Percentiles rank a stretch among this genome's conserved stretches.
Evolutionary conservation across 2,113 vertebrate species (phyloP).

Genomic region (Zeus faber): DNA sequence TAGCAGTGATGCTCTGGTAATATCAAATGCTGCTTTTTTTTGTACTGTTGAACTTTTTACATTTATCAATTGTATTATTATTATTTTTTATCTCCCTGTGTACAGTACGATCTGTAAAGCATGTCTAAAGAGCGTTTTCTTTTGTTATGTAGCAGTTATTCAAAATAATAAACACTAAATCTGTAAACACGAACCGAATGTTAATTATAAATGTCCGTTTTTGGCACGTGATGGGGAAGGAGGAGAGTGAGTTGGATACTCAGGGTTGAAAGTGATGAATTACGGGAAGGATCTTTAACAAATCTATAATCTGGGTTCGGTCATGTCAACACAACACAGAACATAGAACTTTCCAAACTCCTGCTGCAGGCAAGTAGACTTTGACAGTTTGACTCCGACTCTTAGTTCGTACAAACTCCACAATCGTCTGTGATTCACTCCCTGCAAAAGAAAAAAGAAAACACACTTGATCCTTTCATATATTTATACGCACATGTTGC

Average conservation of each 20-base stretch:
- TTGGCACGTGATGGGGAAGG: too few relatives aligned
- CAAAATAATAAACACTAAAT: conserved; percentile 70
- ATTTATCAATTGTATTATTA: conserved; percentile 44
- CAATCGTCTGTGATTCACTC: too few relatives aligned
- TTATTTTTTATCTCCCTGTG: conserved; percentile 50
- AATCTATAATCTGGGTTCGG: conserved; percentile 47
- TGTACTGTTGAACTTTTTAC: conserved; percentile 31
- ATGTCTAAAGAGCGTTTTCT: conserved; percentile 70
- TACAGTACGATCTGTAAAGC: conserved; percentile 79
- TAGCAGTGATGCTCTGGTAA: conserved; percentile 58
- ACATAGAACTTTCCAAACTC: too few relatives aligned
- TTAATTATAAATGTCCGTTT: not conserved
- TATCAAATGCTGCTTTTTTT: conserved; percentile 65
- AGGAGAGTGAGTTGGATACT: not conserved
- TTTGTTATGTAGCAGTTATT: conserved; percentile 69
- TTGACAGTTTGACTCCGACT: too few relatives aligned
- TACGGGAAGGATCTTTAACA: conserved; percentile 29
- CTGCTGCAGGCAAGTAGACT: too few relatives aligned
- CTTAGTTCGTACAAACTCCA: too few relatives aligned
- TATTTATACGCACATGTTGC: too few relatives aligned
- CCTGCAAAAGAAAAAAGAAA: too few relatives aligned
- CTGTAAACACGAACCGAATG: conserved; percentile 18
- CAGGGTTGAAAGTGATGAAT: too few relatives aligned
- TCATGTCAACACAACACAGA: conserved; percentile 28
- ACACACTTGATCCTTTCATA: too few relatives aligned